phyloP scores from a whole-genome alignment of 2,888 invertebrate species.

The Gnatocerus cornutus region DNA sequence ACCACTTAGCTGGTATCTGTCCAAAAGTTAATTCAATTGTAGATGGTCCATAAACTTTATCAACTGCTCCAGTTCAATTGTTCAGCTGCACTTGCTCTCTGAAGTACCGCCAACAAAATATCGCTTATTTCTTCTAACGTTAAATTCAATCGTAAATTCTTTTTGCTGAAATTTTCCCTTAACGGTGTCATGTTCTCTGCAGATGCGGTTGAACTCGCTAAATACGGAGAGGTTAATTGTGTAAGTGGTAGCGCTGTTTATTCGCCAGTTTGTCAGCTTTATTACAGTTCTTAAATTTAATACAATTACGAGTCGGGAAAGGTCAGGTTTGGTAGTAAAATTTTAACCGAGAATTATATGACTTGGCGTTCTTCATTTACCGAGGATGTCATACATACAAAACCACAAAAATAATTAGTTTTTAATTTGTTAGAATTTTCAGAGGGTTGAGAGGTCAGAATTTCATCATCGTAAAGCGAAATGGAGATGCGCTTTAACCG shows the following conservation, averaged over 20 bases:
- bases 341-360: conserved; percentile 1
- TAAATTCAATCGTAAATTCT: conserved; percentile 6
- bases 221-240: conserved; percentile 11
- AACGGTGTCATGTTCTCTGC: conserved; percentile 8
- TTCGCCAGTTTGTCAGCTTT: conserved; percentile 17
- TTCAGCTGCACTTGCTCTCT: conserved; percentile 50
- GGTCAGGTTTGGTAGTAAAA: conserved; percentile 17
- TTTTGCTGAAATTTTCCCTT: conserved; percentile 2
- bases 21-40: conserved; percentile 61
- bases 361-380: neutral
- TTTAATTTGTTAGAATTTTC: too few relatives aligned
- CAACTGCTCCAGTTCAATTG: conserved; percentile 56
- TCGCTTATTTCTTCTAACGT: conserved; percentile 4
- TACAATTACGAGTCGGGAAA: conserved; percentile 12
- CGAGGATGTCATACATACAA: too few relatives aligned
- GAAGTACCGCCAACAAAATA: conserved; percentile 39
- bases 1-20: conserved; percentile 59
- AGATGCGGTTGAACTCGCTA: conserved; percentile 6
- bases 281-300: conserved; percentile 22
- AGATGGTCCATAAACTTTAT: conserved; percentile 61
- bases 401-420: too few relatives aligned
- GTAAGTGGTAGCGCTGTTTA: conserved; percentile 14
- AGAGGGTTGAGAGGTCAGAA: too few relatives aligned
- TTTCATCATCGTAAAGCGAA: neutral
- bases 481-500: conserved; percentile 1